phyloP scores from a whole-genome alignment of 2,113 vertebrate genomes.

The Callospermophilus lateralis region DNA sequence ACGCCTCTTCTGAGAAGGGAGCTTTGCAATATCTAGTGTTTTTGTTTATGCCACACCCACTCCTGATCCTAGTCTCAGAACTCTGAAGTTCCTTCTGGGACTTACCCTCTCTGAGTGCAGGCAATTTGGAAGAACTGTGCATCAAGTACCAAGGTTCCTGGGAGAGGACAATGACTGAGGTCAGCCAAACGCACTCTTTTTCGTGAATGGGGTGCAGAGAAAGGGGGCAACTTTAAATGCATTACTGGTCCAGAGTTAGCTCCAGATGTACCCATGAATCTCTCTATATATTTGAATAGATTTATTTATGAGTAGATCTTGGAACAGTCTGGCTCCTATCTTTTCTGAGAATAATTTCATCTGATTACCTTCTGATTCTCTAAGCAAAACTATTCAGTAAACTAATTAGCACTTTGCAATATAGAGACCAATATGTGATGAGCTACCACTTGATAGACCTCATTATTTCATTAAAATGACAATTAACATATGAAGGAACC shows the following conservation, averaged over 20 bases:
- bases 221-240: neutral
- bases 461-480: conserved; percentile 5
- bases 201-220: neutral
- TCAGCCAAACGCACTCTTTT: neutral
- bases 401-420: conserved; percentile 7
- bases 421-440: neutral
- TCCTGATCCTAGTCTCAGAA: neutral
- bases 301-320: neutral
- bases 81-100: neutral
- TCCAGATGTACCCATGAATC: neutral
- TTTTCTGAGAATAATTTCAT: neutral
- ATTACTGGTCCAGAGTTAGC: neutral
- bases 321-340: neutral
- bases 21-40: neutral
- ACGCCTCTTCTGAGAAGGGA: neutral
- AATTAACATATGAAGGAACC: neutral
- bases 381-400: neutral
- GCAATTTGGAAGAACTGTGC: neutral
- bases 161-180: neutral
- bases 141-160: neutral
- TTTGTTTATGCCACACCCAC: neutral
- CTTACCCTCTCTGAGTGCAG: neutral
- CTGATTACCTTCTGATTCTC: neutral
- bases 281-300: neutral
- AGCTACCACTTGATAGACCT: neutral